phyloP scores from a whole-genome alignment of 2,113 vertebrate genomes.

The Rhinogobius similis region DNA sequence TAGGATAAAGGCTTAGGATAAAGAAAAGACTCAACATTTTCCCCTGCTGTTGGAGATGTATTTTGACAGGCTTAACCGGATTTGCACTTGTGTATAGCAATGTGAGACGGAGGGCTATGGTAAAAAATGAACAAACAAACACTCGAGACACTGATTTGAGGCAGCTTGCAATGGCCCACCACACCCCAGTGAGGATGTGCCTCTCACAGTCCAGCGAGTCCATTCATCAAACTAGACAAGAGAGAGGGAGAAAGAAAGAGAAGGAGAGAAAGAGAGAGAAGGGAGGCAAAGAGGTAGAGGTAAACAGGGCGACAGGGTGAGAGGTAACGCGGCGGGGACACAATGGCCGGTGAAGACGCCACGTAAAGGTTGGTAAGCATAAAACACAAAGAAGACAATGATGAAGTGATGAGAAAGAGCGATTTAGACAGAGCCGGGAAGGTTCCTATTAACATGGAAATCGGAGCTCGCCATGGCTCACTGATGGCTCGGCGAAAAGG shows the following conservation, averaged over 20 bases:
- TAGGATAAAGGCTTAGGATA: slow-evolving; percentile 24
- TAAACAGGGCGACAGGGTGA: slow-evolving; percentile 66
- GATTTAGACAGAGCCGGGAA: slow-evolving; percentile 54
- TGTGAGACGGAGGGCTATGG: slow-evolving; percentile 8
- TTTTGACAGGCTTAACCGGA: slow-evolving; percentile 21
- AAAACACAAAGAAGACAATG: slow-evolving; percentile 32
- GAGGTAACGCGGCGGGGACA: slow-evolving; percentile 53
- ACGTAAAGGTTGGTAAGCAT: slow-evolving; percentile 40
- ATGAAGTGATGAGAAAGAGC: slow-evolving; percentile 23
- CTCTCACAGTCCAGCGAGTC: slow-evolving; percentile 71
- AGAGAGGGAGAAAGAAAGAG: slow-evolving; percentile 21
- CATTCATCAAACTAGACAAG: slow-evolving; percentile 73
- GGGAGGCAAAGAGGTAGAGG: slow-evolving; percentile 41
- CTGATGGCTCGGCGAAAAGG: slow-evolving; percentile 71
- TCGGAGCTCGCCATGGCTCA: slow-evolving; percentile 67
- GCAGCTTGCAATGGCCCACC: slow-evolving; percentile 50
- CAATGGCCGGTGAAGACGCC: slow-evolving; percentile 16
- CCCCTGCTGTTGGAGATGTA: slow-evolving; percentile 30
- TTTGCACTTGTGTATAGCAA: slow-evolving; percentile 27
- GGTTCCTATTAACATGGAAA: slow-evolving; percentile 80
- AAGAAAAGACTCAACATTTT: slow-evolving; percentile 30
- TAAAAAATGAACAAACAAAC: slow-evolving; percentile 17
- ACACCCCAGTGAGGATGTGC: slow-evolving; percentile 59
- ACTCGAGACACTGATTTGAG: slow-evolving; percentile 41
- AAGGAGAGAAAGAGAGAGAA: slow-evolving; percentile 37